Evolutionary conservation across 2,888 invertebrate species (phyloP).

Genomic region (Eristalis pertinax): DNA sequence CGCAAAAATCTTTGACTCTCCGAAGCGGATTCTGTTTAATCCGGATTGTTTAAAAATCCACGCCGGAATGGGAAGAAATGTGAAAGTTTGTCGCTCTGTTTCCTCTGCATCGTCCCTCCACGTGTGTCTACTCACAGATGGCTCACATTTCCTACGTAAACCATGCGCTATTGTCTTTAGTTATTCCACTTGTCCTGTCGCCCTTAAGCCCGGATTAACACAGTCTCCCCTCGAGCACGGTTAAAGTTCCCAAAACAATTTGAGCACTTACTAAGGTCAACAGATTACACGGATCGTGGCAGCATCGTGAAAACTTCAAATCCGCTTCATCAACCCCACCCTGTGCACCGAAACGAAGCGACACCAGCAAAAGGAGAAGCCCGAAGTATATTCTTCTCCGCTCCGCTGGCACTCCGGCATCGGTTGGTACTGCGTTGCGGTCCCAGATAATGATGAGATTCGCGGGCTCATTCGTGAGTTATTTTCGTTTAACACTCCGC

Average conservation of each 20-base stretch:
- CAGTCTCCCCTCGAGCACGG: background rate
- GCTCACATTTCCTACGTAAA: too few relatives aligned
- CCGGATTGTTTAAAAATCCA: too few relatives aligned
- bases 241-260: background rate
- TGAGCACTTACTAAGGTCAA: background rate
- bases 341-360: constrained; percentile 9
- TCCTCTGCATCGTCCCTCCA: too few relatives aligned
- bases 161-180: too few relatives aligned
- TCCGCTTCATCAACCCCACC: background rate
- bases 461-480: constrained; percentile 43
- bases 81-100: too few relatives aligned
- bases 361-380: background rate
- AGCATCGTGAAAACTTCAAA: background rate
- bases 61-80: too few relatives aligned
- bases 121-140: too few relatives aligned
- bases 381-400: background rate
- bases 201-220: background rate
- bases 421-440: background rate
- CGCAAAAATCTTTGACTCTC: too few relatives aligned
- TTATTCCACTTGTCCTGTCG: too few relatives aligned
- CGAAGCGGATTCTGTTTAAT: too few relatives aligned
- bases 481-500: constrained; percentile 44
- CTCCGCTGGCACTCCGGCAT: background rate
- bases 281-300: background rate
- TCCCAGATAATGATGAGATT: constrained; percentile 37